Conservation (phyloP, 2,888 invertebrate genomes). For the Ornithoptera priamus region DNA sequence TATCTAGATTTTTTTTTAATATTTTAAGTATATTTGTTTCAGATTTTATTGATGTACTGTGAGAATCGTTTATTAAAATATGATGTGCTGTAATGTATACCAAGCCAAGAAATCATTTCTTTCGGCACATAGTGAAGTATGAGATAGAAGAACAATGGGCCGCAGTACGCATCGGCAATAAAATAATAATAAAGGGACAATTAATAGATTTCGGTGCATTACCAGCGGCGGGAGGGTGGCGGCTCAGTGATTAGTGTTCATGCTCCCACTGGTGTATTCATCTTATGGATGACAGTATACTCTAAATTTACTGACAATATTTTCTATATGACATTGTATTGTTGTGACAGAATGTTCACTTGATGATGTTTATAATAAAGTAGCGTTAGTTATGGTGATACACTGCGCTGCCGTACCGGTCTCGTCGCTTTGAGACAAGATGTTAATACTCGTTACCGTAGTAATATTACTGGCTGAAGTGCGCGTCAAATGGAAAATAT, state of each 20-base stretch:
- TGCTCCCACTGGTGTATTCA: conserved; percentile 33
- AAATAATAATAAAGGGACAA: conserved; percentile 78
- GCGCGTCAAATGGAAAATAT: no score
- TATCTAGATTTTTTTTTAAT: no score
- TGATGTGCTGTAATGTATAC: background rate
- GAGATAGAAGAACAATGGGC: conserved; percentile 40
- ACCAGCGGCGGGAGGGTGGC: conserved; percentile 39
- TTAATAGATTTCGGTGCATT: conserved; percentile 77
- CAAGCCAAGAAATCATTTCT: background rate
- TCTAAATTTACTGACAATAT: background rate
- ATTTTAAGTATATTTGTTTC: no score
- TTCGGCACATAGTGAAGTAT: conserved; percentile 11
- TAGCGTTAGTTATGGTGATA: no score
- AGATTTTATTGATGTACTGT: no score
- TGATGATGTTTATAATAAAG: no score
- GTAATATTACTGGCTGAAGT: no score
- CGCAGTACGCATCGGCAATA: conserved; percentile 52
- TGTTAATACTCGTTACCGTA: no score
- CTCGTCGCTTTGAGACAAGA: no score
- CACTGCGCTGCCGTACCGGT: no score
- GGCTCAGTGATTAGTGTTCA: conserved; percentile 20
- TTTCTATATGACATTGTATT: no score
- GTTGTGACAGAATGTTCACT: no score
- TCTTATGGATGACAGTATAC: conserved; percentile 5
- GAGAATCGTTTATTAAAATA: background rate